Base-by-base conservation (phyloP, 2,797 vertebrate species). In the Pterois miles region DNA sequence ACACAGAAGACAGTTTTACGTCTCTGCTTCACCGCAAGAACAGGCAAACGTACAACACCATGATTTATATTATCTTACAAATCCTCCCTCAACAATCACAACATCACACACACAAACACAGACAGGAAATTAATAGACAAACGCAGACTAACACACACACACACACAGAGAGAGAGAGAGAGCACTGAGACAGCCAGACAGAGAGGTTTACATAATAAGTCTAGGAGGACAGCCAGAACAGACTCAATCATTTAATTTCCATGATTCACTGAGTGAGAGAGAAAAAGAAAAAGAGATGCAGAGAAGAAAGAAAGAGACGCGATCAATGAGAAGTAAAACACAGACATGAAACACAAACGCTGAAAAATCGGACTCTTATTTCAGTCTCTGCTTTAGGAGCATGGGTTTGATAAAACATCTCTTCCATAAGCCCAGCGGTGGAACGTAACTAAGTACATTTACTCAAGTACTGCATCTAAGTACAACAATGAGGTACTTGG, bases 171-270 rank as follows among this genome's bases (percentile, higher is more conserved):
- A 56, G 53, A 34, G n/a, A 58, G 36, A 54, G 22, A 8, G n/a
- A 59, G 33, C 2, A 9, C 6, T 5, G 59, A 62, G 22, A 14
- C 74, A 87, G 87, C 83, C 90, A 92, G 88, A 91, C 90, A 88
- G 81, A 74, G 66, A 80, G 77, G 87, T 89, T 92, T 92, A 92
- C 90, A 91, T 91, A 93, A 93, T 87, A 90, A 80, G 90, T 92
- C 87, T 89, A 86, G 88, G 78, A 88, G 87, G 76, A 34, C 79
- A 62, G 87, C 83, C 85, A 90, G 88, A 88, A 84, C 82, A 83
- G 74, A 80, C 87, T 83, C 80, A 60, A 76, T 84, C 86, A 86
- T 89, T 88, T 90, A 83, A 90, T 89, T 93, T 89, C 85, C 88
- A 87, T 91, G 90, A 93, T 85, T 91, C 88, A 91, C 76, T 71